Conservation (phyloP, 2,888 invertebrate genomes). For the Lymantria dispar region DNA sequence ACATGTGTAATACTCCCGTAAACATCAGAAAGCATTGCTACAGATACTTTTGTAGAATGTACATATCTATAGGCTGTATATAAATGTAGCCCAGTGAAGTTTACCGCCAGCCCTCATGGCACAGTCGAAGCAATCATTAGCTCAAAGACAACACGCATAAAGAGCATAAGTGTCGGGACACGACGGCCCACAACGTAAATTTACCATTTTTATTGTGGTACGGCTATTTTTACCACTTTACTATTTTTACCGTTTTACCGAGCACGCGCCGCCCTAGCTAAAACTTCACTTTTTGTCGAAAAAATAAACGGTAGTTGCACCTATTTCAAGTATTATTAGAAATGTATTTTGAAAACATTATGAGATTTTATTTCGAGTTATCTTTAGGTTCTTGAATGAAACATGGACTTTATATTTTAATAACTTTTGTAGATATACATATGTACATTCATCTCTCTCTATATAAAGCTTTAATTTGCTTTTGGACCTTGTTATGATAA, state of each 20-base stretch:
- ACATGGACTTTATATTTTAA: no score
- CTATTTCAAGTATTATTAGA: conserved; percentile 48
- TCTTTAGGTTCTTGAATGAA: no score
- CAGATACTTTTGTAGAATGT: neutral
- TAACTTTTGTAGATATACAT: no score
- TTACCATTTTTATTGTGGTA: conserved; percentile 75
- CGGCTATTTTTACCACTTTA: conserved; percentile 68
- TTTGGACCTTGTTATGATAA: no score
- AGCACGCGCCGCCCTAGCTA: conserved; percentile 66
- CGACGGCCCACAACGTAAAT: conserved; percentile 73
- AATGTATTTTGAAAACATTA: conserved; percentile 31
- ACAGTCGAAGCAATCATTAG: conserved; percentile 68
- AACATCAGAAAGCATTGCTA: no score
- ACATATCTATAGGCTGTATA: conserved; percentile 1
- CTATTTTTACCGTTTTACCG: conserved; percentile 70
- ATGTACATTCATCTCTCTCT: no score
- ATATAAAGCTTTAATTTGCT: no score
- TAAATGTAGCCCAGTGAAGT: conserved; percentile 39
- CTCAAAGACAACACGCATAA: conserved; percentile 79
- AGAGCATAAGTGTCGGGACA: conserved; percentile 74
- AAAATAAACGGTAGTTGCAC: conserved; percentile 40
- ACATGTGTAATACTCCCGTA: no score
- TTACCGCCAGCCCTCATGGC: conserved; percentile 46
- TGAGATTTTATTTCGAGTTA: conserved; percentile 20
- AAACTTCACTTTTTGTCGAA: conserved; percentile 55